phyloP scores from a whole-genome alignment of 2,888 invertebrate genomes.

The Heliconius cydno region DNA sequence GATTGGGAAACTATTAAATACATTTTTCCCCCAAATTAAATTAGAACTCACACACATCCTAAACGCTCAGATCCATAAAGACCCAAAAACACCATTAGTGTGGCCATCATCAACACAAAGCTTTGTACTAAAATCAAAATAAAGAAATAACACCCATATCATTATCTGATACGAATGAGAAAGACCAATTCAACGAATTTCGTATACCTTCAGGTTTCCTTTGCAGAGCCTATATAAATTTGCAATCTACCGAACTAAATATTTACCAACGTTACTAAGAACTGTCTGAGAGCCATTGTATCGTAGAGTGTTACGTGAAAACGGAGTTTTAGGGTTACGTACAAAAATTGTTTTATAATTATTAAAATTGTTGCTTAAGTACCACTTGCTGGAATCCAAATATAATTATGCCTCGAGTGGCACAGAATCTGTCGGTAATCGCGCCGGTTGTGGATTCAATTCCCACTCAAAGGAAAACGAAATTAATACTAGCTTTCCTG shows the following conservation, averaged over 20 bases:
- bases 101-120: not conserved
- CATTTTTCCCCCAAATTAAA: not conserved
- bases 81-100: too few species aligned
- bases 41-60: not conserved
- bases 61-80: not conserved
- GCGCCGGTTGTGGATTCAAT: too few species aligned
- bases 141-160: not conserved
- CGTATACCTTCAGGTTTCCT: not conserved
- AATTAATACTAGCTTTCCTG: too few species aligned
- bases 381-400: too few species aligned
- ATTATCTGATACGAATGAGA: not conserved
- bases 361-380: not conserved
- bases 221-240: constrained; percentile 17
- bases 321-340: constrained; percentile 3
- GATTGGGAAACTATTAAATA: not conserved
- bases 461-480: too few species aligned
- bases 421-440: too few species aligned
- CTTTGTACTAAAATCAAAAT: not conserved
- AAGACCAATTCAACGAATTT: not conserved
- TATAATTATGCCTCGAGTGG: too few species aligned
- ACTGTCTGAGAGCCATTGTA: constrained; percentile 20
- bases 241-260: constrained; percentile 22
- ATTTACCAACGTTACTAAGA: constrained; percentile 21
- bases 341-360: not conserved
- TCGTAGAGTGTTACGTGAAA: not conserved